A percentile compares a stretch with the other conserved stretches of the same genome.
Evolutionary conservation across 2,888 invertebrate species (phyloP).

Genomic region (Drosophila longiperda): DNA sequence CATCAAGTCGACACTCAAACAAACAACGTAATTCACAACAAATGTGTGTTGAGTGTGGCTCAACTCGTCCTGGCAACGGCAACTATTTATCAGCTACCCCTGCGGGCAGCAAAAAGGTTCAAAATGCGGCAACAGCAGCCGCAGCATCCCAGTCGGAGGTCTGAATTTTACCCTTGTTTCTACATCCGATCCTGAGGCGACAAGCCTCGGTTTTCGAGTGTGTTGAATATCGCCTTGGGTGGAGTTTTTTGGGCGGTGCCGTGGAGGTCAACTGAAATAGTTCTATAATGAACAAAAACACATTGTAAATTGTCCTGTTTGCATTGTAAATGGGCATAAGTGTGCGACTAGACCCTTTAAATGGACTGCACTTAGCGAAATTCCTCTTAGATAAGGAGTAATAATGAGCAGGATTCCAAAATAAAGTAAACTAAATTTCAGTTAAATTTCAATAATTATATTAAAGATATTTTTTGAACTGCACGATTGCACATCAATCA

Average conservation of each 20-base stretch:
- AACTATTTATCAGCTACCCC: conserved; percentile 78
- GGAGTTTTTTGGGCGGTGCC: conserved; percentile 47
- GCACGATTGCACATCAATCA: background rate
- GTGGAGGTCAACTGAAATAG: conserved; percentile 75
- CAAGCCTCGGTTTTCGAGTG: conserved; percentile 65
- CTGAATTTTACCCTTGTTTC: conserved; percentile 66
- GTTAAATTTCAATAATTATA: background rate
- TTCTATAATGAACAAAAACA: conserved; percentile 80
- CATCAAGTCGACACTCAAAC: conserved; percentile 81
- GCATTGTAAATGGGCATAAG: conserved; percentile 72
- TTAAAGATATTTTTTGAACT: background rate
- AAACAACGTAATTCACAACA: conserved; percentile 82
- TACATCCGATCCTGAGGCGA: conserved; percentile 63
- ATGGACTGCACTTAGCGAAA: conserved; percentile 49
- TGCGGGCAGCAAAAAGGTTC: conserved; percentile 63
- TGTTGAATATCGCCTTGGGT: conserved; percentile 64
- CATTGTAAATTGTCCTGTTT: conserved; percentile 79
- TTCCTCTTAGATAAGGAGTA: background rate
- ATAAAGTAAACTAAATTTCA: background rate
- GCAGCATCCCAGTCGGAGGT: conserved; percentile 65
- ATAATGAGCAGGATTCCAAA: background rate
- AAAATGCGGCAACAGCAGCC: conserved; percentile 54
- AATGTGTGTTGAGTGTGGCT: conserved; percentile 72
- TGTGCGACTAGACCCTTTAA: conserved; percentile 47
- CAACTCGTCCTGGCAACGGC: conserved; percentile 48